These are phyloP conservation scores for Sigmodon hispidus DNA, from an alignment of 2,113 vertebrate species.

Conservation along the genomic window DNA sequence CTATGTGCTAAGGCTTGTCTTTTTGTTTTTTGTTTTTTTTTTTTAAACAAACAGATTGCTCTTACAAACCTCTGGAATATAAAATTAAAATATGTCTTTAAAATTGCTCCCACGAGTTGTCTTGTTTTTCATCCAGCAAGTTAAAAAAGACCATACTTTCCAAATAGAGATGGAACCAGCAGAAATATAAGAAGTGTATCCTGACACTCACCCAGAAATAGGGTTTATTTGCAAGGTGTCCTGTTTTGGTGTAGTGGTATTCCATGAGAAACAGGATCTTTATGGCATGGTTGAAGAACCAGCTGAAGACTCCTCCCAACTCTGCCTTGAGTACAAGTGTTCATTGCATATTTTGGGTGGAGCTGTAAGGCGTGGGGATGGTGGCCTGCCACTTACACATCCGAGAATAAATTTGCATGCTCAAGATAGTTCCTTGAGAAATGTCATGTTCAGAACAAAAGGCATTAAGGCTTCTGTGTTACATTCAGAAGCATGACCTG, in stretches of 20 bases:
- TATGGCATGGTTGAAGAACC: conserved; percentile 46
- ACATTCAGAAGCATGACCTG: background rate
- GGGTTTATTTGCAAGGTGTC: background rate
- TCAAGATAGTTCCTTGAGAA: conserved; percentile 69
- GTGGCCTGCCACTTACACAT: conserved; percentile 67
- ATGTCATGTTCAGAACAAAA: conserved; percentile 73
- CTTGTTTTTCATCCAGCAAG: conserved; percentile 60
- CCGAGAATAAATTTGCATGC: conserved; percentile 29
- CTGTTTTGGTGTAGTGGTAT: conserved; percentile 46
- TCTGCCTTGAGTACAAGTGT: conserved; percentile 16
- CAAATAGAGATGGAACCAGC: conserved; percentile 37
- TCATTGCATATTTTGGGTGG: conserved; percentile 77
- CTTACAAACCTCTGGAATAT: conserved; percentile 67
- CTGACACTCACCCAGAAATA: background rate
- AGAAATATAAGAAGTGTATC: background rate
- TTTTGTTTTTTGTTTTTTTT: background rate
- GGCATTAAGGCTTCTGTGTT: conserved; percentile 51
- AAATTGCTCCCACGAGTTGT: conserved; percentile 46
- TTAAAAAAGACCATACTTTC: conserved; percentile 64
- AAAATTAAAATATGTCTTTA: conserved; percentile 58
- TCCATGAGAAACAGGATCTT: conserved; percentile 46
- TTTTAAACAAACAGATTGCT: conserved; percentile 44
- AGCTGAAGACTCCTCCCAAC: conserved; percentile 46
- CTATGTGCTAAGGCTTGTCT: conserved; percentile 37
- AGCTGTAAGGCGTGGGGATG: conserved; percentile 83